phyloP scores from a whole-genome alignment of 1,140 invertebrate genomes.

The Philaenus spumarius region DNA sequence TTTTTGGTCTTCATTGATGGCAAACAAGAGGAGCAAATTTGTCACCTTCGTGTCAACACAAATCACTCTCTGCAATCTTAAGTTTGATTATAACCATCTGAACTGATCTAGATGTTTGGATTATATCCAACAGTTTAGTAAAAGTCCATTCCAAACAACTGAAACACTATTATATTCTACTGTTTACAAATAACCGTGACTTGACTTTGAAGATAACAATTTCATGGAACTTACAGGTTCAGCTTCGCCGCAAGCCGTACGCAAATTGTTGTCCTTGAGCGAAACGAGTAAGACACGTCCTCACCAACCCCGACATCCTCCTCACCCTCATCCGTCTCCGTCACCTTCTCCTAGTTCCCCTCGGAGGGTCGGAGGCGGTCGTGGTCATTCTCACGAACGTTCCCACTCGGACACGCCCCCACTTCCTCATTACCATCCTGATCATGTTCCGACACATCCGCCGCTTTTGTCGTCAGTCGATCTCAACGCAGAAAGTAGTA shows the following conservation, averaged over 20 bases:
- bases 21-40: too few relatives aligned
- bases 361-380: constrained; percentile 46
- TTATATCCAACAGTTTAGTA: too few relatives aligned
- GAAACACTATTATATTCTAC: too few relatives aligned
- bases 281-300: constrained; percentile 81
- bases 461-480: constrained; percentile 67
- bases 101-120: too few relatives aligned
- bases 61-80: too few relatives aligned
- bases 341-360: constrained; percentile 52
- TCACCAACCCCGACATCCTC: constrained; percentile 65
- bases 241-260: constrained; percentile 90
- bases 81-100: too few relatives aligned
- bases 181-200: too few relatives aligned
- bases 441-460: constrained; percentile 35
- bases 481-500: constrained; percentile 89
- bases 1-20: too few relatives aligned
- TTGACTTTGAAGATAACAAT: too few relatives aligned
- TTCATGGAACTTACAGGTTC: constrained; percentile 56
- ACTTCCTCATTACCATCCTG: constrained; percentile 44
- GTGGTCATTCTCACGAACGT: constrained; percentile 61
- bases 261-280: constrained; percentile 84
- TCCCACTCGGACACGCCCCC: constrained; percentile 89
- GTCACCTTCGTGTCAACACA: too few relatives aligned
- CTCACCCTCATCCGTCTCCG: constrained; percentile 44
- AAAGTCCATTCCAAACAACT: too few relatives aligned